These are phyloP conservation scores for Xyrauchen texanus DNA, from an alignment of 2,113 vertebrate species.

Conservation along the genomic window DNA sequence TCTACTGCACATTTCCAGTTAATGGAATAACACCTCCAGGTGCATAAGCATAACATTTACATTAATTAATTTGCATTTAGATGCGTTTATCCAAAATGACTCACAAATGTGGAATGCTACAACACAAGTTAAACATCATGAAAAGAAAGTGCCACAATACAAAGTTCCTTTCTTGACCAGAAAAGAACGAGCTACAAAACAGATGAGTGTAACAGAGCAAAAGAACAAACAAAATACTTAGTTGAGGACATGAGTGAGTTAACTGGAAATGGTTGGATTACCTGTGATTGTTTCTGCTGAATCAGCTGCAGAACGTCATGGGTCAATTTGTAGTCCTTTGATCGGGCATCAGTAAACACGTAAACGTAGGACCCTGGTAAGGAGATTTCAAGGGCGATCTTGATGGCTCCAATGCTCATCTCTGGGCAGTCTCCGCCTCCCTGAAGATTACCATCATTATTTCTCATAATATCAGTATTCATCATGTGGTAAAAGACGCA, in stretches of 20 bases:
- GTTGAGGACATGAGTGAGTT: not conserved
- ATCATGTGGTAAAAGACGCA: no score
- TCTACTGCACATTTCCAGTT: not conserved
- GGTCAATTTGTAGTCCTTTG: conserved; percentile 92
- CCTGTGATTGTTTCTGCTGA: conserved; percentile 99
- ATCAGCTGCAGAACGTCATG: conserved; percentile 96
- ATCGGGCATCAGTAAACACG: conserved; percentile 95
- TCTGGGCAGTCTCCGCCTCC: conserved; percentile 98
- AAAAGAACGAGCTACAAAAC: no score
- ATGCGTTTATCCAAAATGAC: not conserved
- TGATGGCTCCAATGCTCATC: conserved; percentile 98
- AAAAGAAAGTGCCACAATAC: no score
- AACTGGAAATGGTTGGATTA: conserved; percentile 55
- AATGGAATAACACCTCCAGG: not conserved
- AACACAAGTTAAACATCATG: no score
- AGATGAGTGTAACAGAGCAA: not conserved
- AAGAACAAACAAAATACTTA: not conserved
- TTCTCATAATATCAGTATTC: conserved; percentile 21
- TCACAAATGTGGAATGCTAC: not conserved
- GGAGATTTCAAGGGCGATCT: conserved; percentile 96
- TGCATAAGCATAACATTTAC: not conserved
- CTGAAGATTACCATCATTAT: conserved; percentile 67
- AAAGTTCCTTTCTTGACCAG: no score
- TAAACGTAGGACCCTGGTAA: conserved; percentile 96
- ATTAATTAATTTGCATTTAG: not conserved